Evolutionary conservation across 2,888 invertebrate genomes (phyloP).

Genomic region (Cerastis rubricosa): DNA sequence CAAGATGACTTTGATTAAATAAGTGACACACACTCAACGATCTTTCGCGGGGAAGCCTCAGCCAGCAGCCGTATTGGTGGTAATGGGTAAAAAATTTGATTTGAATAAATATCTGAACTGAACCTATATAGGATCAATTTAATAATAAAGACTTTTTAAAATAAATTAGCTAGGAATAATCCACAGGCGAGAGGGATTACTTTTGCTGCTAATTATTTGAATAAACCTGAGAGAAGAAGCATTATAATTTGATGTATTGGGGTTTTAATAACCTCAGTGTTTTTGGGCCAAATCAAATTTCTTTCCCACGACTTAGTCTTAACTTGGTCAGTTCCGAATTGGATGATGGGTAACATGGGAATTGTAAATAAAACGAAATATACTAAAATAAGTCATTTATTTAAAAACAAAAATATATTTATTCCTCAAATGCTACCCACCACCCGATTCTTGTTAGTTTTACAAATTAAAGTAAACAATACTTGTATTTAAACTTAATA

Average conservation of each 20-base stretch:
- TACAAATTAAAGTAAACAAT: constrained; percentile 56
- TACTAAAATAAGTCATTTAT: constrained; percentile 75
- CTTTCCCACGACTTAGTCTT: background rate
- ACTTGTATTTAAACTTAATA: constrained; percentile 36
- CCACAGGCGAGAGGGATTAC: background rate
- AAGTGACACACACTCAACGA: background rate
- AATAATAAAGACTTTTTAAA: no score
- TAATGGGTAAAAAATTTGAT: background rate
- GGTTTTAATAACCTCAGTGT: background rate
- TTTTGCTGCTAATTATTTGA: background rate
- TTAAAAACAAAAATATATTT: constrained; percentile 71
- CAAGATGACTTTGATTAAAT: background rate
- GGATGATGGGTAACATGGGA: constrained; percentile 84
- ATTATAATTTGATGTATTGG: background rate
- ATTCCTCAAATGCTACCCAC: constrained; percentile 82
- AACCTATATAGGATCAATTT: no score
- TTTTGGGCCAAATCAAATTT: background rate
- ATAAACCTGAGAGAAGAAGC: background rate
- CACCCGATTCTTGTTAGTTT: constrained; percentile 78
- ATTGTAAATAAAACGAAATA: constrained; percentile 81
- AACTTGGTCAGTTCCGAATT: constrained; percentile 56
- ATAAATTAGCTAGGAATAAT: background rate
- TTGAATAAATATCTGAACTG: background rate
- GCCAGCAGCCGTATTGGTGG: background rate
- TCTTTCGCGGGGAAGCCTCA: background rate